These are phyloP conservation scores for Cenopis cana DNA, from an alignment of 2,888 invertebrate species.

Conservation along the genomic window DNA sequence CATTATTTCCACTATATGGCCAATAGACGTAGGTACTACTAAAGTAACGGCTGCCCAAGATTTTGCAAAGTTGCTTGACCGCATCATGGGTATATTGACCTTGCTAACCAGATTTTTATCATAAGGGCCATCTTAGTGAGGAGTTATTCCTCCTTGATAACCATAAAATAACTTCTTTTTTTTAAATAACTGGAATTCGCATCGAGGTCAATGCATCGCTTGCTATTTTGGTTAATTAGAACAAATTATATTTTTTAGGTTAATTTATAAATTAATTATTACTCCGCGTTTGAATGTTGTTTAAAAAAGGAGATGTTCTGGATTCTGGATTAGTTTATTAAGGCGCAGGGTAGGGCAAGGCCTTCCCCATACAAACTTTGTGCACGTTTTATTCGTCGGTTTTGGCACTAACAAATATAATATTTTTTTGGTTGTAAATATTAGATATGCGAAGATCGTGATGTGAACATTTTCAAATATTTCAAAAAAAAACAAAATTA, in stretches of 20 bases:
- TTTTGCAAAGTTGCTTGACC: conserved; percentile 38
- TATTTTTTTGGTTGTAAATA: no score
- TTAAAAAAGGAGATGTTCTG: no score
- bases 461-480: no score
- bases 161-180: background rate
- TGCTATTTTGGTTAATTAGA: background rate
- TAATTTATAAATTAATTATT: background rate
- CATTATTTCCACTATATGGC: background rate
- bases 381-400: no score
- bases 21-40: background rate
- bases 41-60: conserved; percentile 25
- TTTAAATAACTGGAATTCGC: no score
- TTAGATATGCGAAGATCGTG: no score
- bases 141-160: background rate
- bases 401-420: no score
- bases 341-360: no score
- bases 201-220: background rate
- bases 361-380: no score
- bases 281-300: no score
- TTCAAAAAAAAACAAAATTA: no score
- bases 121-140: conserved; percentile 5
- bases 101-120: conserved; percentile 9
- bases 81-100: conserved; percentile 33
- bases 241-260: background rate
- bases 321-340: no score